These are phyloP conservation scores for Acromyrmex charruanus DNA, from an alignment of 1,140 invertebrate genomes.

Conservation along the genomic window DNA sequence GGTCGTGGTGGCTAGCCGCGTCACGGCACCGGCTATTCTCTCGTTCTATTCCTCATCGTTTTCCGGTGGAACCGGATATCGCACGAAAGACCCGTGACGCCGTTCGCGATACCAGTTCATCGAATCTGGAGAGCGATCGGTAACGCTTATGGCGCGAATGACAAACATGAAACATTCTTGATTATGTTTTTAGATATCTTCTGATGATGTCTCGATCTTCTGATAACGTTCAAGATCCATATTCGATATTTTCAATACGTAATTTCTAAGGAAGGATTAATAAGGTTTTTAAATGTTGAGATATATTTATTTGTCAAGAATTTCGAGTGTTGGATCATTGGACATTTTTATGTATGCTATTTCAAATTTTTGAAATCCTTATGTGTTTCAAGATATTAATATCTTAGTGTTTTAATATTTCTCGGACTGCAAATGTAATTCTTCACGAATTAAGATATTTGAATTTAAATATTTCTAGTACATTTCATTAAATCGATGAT, in stretches of 20 bases:
- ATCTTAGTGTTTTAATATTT: not conserved
- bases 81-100: not conserved
- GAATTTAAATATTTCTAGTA: not conserved
- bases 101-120: not conserved
- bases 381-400: not conserved
- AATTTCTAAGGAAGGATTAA: not conserved
- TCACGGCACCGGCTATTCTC: constrained; percentile 10
- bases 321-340: not conserved
- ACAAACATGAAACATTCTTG: not conserved
- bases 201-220: not conserved
- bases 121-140: not conserved
- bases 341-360: not conserved
- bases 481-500: not conserved
- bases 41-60: not conserved
- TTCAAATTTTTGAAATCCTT: not conserved
- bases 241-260: not conserved
- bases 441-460: not conserved
- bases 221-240: not conserved
- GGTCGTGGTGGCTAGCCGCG: constrained; percentile 30
- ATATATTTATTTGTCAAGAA: not conserved
- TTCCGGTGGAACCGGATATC: no score
- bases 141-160: not conserved
- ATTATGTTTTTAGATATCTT: not conserved
- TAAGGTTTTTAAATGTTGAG: not conserved
- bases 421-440: not conserved